Conservation (phyloP, 2,888 invertebrate species). For the Torymus tubicola region DNA sequence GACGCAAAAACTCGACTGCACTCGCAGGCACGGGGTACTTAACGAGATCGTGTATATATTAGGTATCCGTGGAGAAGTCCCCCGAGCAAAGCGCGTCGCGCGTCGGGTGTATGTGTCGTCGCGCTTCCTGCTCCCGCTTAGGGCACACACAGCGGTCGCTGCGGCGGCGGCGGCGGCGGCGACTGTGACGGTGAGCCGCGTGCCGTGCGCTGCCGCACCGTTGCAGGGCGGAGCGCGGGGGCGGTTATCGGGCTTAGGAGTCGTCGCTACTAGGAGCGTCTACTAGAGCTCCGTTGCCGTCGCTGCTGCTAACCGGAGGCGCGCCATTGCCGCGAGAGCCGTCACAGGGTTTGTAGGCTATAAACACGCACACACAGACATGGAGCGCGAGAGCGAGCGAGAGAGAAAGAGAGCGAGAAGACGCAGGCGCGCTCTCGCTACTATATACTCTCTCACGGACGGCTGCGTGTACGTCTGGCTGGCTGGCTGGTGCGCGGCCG, state of each 20-base stretch:
- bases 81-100: constrained; percentile 25
- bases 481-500: constrained; percentile 32
- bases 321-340: constrained; percentile 71
- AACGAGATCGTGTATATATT: no score
- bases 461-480: neutral
- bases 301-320: constrained; percentile 64
- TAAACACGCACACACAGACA: constrained; percentile 70
- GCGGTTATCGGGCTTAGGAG: constrained; percentile 24
- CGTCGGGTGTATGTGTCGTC: neutral
- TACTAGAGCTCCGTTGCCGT: neutral
- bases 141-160: neutral
- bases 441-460: neutral
- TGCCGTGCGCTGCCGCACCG: no score
- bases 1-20: no score
- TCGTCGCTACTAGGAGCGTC: neutral
- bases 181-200: constrained; percentile 31
- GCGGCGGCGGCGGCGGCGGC: neutral
- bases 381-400: constrained; percentile 48
- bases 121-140: neutral
- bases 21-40: no score
- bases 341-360: constrained; percentile 70
- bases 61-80: no score
- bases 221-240: constrained; percentile 57
- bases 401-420: no score
- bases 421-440: constrained; percentile 62